phyloP scores from a whole-genome alignment of 2,113 vertebrate species.

The Rallus limicola region DNA sequence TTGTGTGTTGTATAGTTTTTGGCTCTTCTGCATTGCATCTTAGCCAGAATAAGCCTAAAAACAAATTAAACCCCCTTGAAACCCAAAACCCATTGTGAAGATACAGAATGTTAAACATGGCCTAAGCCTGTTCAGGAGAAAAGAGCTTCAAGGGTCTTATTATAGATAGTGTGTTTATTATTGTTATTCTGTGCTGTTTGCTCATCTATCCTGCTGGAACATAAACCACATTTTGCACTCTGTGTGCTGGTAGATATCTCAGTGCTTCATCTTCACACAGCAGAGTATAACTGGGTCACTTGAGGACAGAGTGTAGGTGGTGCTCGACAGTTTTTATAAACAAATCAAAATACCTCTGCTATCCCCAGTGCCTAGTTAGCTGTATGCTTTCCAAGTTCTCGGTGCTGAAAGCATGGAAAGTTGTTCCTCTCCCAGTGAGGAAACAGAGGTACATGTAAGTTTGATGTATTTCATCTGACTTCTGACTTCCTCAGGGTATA shows the following conservation, averaged over 20 bases:
- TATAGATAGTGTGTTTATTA: constrained; percentile 18
- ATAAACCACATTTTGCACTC: background rate
- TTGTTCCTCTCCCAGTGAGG: background rate
- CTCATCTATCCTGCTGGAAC: background rate
- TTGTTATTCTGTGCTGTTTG: background rate
- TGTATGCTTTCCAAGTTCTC: constrained; percentile 46
- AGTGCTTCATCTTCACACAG: background rate
- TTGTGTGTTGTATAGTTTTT: background rate
- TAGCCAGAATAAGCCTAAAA: constrained; percentile 3
- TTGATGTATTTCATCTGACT: constrained; percentile 13
- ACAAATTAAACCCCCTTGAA: background rate
- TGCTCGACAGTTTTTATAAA: constrained; percentile 52
- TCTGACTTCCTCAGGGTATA: background rate
- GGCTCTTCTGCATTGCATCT: background rate
- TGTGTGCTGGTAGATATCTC: constrained; percentile 4
- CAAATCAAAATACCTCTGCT: constrained; percentile 50
- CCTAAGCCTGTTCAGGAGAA: background rate
- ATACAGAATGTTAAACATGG: background rate
- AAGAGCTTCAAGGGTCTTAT: background rate
- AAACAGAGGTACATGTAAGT: background rate
- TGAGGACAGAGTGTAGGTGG: constrained; percentile 53
- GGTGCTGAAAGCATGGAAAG: constrained; percentile 43
- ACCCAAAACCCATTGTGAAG: background rate
- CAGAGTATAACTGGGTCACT: constrained; percentile 35
- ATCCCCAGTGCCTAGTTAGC: constrained; percentile 16